A percentile compares a stretch with the other conserved stretches of the same genome.
phyloP scores from a whole-genome alignment of 1,140 invertebrate genomes.

The Polypedilum vanderplanki region DNA sequence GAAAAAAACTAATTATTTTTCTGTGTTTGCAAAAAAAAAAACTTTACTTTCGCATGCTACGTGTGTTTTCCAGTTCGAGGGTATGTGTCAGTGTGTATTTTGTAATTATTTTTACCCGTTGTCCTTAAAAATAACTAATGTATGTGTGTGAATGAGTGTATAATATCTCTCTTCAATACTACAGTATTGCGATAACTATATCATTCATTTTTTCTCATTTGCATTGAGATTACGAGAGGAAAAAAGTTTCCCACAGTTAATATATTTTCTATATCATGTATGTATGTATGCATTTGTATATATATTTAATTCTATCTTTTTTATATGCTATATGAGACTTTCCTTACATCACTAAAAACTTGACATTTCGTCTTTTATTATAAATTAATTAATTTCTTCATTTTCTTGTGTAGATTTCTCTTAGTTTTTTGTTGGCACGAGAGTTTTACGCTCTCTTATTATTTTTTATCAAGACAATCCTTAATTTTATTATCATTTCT shows the following conservation, averaged over 20 bases:
- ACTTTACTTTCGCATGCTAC: too few species aligned
- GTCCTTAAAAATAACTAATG: constrained; percentile 7
- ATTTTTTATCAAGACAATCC: constrained; percentile 17
- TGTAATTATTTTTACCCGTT: constrained; percentile 11
- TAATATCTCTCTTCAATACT: background rate
- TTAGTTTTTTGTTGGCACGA: background rate
- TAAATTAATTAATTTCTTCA: background rate
- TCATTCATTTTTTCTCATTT: background rate
- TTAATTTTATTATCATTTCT: background rate
- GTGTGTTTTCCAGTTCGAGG: background rate
- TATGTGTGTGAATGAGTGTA: background rate
- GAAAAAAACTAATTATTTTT: too few species aligned
- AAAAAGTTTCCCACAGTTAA: background rate
- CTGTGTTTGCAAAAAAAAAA: too few species aligned
- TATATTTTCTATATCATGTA: too few species aligned
- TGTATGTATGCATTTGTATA: background rate
- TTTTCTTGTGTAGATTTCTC: background rate
- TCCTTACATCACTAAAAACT: background rate
- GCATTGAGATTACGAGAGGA: constrained; percentile 17
- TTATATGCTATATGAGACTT: background rate
- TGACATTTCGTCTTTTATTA: background rate
- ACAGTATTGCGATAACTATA: background rate
- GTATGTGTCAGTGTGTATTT: background rate
- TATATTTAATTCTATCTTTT: background rate
- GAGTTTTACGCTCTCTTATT: background rate